Evolutionary conservation across 2,888 invertebrate genomes (phyloP).

Genomic region (Lomographa bimaculata): DNA sequence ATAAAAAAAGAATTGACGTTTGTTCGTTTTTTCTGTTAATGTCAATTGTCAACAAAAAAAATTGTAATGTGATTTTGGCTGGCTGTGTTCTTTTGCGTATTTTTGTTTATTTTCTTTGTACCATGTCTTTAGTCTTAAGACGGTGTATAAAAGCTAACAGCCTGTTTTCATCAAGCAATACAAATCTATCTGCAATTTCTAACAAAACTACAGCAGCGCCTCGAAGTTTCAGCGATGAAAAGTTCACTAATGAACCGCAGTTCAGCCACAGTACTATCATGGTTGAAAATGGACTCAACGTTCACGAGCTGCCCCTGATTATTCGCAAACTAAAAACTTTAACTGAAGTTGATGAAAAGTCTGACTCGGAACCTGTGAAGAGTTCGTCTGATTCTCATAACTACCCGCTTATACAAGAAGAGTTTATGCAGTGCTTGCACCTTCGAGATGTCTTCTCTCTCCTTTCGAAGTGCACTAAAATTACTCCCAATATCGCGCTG

Average conservation of each 20-base stretch:
- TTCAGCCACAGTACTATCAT: slow-evolving; percentile 79
- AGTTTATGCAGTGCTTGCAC: slow-evolving; percentile 71
- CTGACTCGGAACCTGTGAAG: slow-evolving; percentile 35
- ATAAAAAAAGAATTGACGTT: too few species aligned
- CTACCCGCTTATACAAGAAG: slow-evolving; percentile 70
- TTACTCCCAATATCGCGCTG: slow-evolving; percentile 76
- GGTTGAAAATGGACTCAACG: slow-evolving; percentile 86
- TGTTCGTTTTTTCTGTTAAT: too few species aligned
- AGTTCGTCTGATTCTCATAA: slow-evolving; percentile 52
- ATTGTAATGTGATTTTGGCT: too few species aligned
- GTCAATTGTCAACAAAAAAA: too few species aligned
- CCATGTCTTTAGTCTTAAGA: slow-evolving; percentile 62
- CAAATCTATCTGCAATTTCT: slow-evolving; percentile 34
- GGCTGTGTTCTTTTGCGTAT: not conserved
- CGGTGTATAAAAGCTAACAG: slow-evolving; percentile 62
- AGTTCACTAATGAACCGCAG: slow-evolving; percentile 53
- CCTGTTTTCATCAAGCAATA: slow-evolving; percentile 44
- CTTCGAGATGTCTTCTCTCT: slow-evolving; percentile 72
- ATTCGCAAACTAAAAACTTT: slow-evolving; percentile 79
- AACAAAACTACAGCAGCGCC: slow-evolving; percentile 20
- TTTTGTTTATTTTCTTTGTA: slow-evolving; percentile 2
- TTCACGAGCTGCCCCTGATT: slow-evolving; percentile 87
- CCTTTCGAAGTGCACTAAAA: slow-evolving; percentile 74
- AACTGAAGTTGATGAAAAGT: slow-evolving; percentile 51
- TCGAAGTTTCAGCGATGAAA: slow-evolving; percentile 60